Conservation (phyloP, 53 echinoderm and acorn worm species). For the Holothuria leucospilota region DNA sequence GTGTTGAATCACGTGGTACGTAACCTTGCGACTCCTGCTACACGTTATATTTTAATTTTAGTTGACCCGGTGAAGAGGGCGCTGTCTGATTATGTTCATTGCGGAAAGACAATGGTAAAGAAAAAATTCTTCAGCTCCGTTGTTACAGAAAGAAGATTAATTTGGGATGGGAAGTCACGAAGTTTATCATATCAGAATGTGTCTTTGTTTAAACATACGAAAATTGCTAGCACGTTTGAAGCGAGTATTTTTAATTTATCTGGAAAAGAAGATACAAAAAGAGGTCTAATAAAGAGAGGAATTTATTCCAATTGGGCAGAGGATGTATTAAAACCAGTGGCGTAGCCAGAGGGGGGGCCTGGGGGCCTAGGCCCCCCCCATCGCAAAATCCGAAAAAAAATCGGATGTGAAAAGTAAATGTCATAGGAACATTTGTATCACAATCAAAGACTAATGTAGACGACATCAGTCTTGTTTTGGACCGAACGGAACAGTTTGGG, state of each 20-base stretch:
- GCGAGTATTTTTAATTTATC: constrained; percentile 11
- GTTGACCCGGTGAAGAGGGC: constrained; percentile 26
- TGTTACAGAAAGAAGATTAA: background rate
- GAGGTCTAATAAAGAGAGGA: constrained; percentile 8
- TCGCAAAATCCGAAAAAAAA: no score
- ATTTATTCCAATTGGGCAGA: background rate
- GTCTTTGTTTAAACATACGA: constrained; percentile 5
- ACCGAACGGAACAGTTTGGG: no score
- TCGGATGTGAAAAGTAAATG: no score
- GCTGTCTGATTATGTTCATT: constrained; percentile 30
- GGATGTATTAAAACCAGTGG: constrained; percentile 12
- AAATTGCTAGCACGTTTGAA: constrained; percentile 26
- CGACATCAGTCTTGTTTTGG: no score
- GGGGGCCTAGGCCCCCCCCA: no score
- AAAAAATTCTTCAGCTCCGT: background rate
- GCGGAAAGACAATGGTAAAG: background rate
- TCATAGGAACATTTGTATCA: no score
- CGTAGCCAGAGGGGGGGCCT: no score
- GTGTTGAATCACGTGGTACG: background rate
- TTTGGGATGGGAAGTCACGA: background rate
- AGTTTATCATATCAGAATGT: background rate
- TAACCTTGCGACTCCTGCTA: background rate
- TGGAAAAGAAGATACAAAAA: constrained; percentile 2
- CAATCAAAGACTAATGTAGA: no score
- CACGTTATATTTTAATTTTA: constrained; percentile 4